Percentiles rank a stretch among this genome's conserved stretches.
These are phyloP conservation scores for Fragum whitleyi DNA, from an alignment of 2,888 invertebrate genomes.

Conservation along the genomic window DNA sequence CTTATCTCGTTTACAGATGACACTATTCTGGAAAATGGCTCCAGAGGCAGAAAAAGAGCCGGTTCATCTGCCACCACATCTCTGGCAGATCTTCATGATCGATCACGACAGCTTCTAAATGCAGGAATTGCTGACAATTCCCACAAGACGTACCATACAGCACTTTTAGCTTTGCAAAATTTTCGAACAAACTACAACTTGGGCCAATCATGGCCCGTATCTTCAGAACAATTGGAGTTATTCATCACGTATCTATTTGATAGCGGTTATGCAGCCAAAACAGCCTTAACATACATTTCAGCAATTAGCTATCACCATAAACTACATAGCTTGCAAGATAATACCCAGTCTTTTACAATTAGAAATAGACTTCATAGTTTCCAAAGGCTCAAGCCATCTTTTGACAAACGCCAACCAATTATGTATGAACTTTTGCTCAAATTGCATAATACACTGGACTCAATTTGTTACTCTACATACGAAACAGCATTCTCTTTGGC, in stretches of 20 bases:
- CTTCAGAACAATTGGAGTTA: background rate
- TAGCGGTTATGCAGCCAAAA: background rate
- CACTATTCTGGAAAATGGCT: background rate
- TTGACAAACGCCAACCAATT: background rate
- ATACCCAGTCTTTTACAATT: background rate
- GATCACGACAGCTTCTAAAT: background rate
- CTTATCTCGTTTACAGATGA: constrained; percentile 12
- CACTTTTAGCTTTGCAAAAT: background rate
- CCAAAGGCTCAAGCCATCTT: background rate
- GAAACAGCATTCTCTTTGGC: background rate
- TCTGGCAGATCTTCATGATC: constrained; percentile 1
- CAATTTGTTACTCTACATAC: background rate
- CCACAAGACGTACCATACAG: background rate
- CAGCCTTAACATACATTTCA: too few species aligned
- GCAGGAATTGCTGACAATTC: background rate
- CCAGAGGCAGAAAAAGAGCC: background rate
- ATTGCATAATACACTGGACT: background rate
- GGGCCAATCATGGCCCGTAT: background rate
- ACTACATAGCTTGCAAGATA: background rate
- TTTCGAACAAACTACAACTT: background rate
- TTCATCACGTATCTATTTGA: constrained; percentile 15
- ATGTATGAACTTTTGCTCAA: background rate
- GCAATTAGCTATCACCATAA: background rate
- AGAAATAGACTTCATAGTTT: background rate
- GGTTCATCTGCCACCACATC: background rate